Base-by-base conservation (phyloP, 2,888 invertebrate species). In the Drosophila limbata region DNA sequence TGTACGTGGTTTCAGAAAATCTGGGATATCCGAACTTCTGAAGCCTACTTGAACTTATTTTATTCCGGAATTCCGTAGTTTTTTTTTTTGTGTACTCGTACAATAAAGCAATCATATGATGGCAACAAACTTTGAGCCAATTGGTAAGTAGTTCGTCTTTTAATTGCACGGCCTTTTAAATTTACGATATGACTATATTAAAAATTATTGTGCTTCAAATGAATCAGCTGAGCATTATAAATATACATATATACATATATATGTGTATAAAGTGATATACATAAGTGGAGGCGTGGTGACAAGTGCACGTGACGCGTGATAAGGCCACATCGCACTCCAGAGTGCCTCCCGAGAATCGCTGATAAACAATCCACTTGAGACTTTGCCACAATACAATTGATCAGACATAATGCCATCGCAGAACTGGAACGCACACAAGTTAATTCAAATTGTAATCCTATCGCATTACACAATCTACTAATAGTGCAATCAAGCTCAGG, bases 321-420 rank as follows among this genome's bases (percentile, higher is more conserved):
- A 88, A 69, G 64, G 42, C 19, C 2, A 25, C 15, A 35, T 39
- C 25, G n/a, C 50, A 86, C 64, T 69, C 42, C 47, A 53, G 48
- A 61, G 25, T 19, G 15, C 53, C 60, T 55, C 42, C 52, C 25
- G 21, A 67, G 60, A 55, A 51, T 45, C 55, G 44, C 79, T 72
- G 88, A 83, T 88, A 85, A 83, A 77, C 71, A 88, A 73, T 66
- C 31, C 84, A 83, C 88, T 83, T 70, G 68, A 83, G 76, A 51
- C 45, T 61, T 28, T 42, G 37, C 19, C 44, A 33, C 52, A 39
- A 64, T 40, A 56, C 55, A 65, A 39, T 73, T 40, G 63, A 37
- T 35, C 40, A 42, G 51, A 81, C 81, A 65, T 73, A 67, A 69
- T 52, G 64, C 62, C 50, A 52, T 33, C 42, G 31, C 21, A 28